Evolutionary conservation across 2,888 invertebrate genomes (phyloP), one percentile per base, ranked within the genome.

Genomic region (Rosalia funebris): DNA sequence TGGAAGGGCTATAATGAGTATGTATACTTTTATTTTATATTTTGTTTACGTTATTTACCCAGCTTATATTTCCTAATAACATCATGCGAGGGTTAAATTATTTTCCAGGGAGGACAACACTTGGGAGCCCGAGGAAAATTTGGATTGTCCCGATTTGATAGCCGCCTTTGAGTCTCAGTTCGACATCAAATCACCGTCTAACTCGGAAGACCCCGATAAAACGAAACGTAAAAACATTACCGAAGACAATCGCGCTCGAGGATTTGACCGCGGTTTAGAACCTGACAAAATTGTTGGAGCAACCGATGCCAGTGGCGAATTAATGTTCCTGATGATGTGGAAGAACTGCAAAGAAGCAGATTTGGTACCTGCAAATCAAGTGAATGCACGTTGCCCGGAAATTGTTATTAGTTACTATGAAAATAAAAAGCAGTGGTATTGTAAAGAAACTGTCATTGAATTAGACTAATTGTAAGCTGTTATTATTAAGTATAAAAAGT

Each of bases 321-420:
- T 96, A 0, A 92, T 90, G 86, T 96, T 95, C 78, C 84, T 97
- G 17, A 92, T 96, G 75, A 93, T 95, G 84, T 96, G 96, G 96
- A 82, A 83, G 71, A 84, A 82, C 46, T 89, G 89, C 68, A 79
- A 84, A 17, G 89, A 89, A 71, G 83, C 87, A n/a, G 89, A 90
- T 69, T 83, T 89, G 41, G 86, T 90, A 0, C 82, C 85, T 0
- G 87, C 88, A 0, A 82, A 84, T n/a, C 86, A 87, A 34, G 79
- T 89, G 0, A 85, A 87, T 5, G 82, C 85, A 46, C 83, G 86
- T 0, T 86, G 84, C 72, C 87, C 89, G 0, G 85, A 88, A 65
- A 84, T 88, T 69, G 85, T 89, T 5, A 88, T 90, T 31, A 81
- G 81, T 36, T 90, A 89, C 77, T 89, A 89, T 70, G 88, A 89